These are phyloP conservation scores for Hydropsyche betteni DNA, from an alignment of 2,888 invertebrate species.

Conservation along the genomic window DNA sequence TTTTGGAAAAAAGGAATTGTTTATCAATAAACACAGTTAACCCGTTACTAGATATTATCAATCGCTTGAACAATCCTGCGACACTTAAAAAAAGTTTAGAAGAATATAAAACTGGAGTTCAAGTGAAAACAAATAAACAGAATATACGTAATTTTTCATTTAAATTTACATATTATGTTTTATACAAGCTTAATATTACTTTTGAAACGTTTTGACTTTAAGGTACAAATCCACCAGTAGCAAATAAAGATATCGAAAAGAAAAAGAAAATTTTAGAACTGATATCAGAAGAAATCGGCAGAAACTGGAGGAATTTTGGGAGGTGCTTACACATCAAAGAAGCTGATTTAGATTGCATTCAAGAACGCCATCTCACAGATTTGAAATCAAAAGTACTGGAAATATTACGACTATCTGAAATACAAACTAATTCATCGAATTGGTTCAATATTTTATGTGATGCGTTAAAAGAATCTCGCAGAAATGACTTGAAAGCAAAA, in stretches of 20 bases:
- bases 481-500: conserved; percentile 31
- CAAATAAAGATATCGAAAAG: not conserved
- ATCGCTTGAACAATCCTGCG: not conserved
- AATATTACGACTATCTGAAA: conserved; percentile 29
- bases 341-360: conserved; percentile 41
- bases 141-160: too few species aligned
- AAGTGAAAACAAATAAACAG: not conserved
- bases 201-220: not conserved
- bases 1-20: conserved; percentile 44
- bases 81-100: not conserved
- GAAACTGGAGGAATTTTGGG: conserved; percentile 40
- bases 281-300: conserved; percentile 40
- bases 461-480: conserved; percentile 43
- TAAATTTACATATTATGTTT: too few species aligned
- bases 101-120: conserved; percentile 9
- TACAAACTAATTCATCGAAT: conserved; percentile 32
- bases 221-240: not conserved
- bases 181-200: too few species aligned
- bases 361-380: conserved; percentile 19
- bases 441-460: conserved; percentile 39
- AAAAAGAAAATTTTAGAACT: conserved; percentile 35
- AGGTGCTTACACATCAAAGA: conserved; percentile 43
- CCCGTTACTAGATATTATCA: conserved; percentile 21
- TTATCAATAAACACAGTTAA: conserved; percentile 36
- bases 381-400: conserved; percentile 39